Evolutionary conservation across 2,888 invertebrate genomes (phyloP).

Genomic region (Ypsolopha scabrella): DNA sequence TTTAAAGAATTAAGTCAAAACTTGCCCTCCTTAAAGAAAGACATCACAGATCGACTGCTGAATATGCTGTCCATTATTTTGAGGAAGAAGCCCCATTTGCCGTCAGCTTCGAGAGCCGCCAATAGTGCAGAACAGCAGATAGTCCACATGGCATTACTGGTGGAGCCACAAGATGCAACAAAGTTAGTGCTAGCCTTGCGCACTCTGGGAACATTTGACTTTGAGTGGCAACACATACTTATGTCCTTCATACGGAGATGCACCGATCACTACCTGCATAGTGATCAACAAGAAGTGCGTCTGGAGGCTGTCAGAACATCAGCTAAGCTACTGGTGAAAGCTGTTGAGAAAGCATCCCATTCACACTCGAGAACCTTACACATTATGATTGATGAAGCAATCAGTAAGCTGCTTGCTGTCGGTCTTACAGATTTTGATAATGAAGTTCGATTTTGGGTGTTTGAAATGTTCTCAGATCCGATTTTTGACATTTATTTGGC

Average conservation of each 20-base stretch:
- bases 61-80: constrained; percentile 91
- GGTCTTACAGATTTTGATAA: constrained; percentile 96
- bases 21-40: constrained; percentile 88
- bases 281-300: constrained; percentile 89
- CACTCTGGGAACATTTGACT: constrained; percentile 92
- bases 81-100: constrained; percentile 85
- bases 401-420: constrained; percentile 90
- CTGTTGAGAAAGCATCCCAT: constrained; percentile 75
- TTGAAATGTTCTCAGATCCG: constrained; percentile 89
- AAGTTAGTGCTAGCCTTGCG: constrained; percentile 91
- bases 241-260: constrained; percentile 94
- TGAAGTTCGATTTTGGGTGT: constrained; percentile 91
- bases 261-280: constrained; percentile 90
- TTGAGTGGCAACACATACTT: constrained; percentile 89
- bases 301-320: constrained; percentile 96
- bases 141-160: constrained; percentile 45
- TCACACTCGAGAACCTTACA: constrained; percentile 86
- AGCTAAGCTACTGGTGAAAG: constrained; percentile 86
- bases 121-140: constrained; percentile 62
- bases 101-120: constrained; percentile 65
- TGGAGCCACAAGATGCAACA: constrained; percentile 79
- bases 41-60: constrained; percentile 92
- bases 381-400: constrained; percentile 90
- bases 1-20: constrained; percentile 90
- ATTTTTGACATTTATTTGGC: constrained; percentile 95